Percentiles rank a stretch among this genome's conserved stretches.
These are phyloP conservation scores for Chelonus formosanus DNA, from an alignment of 2,888 invertebrate species.

Conservation along the genomic window DNA sequence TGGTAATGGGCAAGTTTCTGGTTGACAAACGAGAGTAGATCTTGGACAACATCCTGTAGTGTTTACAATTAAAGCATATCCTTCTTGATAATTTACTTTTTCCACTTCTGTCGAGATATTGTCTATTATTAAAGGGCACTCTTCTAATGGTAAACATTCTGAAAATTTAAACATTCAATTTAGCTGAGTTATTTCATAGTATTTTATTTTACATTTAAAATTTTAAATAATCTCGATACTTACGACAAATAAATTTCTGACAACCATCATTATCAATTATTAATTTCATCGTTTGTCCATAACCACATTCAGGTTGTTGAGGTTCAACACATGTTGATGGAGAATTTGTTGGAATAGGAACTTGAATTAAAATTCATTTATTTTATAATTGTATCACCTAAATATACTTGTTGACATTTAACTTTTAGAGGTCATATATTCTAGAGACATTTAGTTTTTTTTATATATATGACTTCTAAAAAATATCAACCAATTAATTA, in stretches of 20 bases:
- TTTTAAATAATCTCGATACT: conserved; percentile 45
- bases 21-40: conserved; percentile 70
- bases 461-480: background rate
- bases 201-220: too few species aligned
- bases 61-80: conserved; percentile 71
- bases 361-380: conserved; percentile 12
- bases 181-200: background rate
- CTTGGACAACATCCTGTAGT: conserved; percentile 78
- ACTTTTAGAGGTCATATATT: too few species aligned
- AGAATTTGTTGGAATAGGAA: conserved; percentile 63
- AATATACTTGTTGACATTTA: background rate
- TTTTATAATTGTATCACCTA: background rate
- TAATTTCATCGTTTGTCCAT: conserved; percentile 76
- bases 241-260: conserved; percentile 78
- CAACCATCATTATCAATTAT: conserved; percentile 74
- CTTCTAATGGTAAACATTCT: conserved; percentile 79
- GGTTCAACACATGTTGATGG: conserved; percentile 72
- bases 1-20: conserved; percentile 71
- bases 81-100: conserved; percentile 68
- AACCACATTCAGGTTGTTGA: conserved; percentile 75
- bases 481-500: background rate
- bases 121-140: conserved; percentile 68
- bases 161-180: conserved; percentile 31
- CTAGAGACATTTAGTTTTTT: too few species aligned
- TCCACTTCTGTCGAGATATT: conserved; percentile 61